Evolutionary conservation across 2,888 invertebrate genomes (phyloP).

Genomic region (Alloplasta piceator): DNA sequence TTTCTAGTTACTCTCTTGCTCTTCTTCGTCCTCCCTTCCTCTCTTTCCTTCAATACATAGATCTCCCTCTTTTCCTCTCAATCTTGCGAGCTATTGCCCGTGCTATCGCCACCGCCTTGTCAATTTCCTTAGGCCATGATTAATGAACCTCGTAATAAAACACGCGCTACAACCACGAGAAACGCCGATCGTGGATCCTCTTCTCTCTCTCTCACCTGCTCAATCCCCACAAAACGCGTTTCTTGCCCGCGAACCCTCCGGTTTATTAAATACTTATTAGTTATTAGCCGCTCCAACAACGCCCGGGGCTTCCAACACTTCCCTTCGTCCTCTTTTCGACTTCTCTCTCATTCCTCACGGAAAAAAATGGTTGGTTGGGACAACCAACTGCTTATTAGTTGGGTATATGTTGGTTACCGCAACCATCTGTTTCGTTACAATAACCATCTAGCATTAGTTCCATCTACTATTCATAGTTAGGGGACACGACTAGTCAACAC

Average conservation of each 20-base stretch:
- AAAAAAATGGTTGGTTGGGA: too few relatives aligned
- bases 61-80: conserved; percentile 24
- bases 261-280: conserved; percentile 75
- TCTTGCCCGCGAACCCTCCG: conserved; percentile 56
- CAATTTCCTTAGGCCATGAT: conserved; percentile 76
- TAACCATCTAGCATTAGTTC: too few relatives aligned
- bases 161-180: conserved; percentile 70
- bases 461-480: too few relatives aligned
- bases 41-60: too few relatives aligned
- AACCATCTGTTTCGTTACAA: too few relatives aligned
- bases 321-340: neutral
- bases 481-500: too few relatives aligned
- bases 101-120: conserved; percentile 67
- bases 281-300: conserved; percentile 66
- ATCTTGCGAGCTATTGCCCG: conserved; percentile 26
- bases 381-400: too few relatives aligned
- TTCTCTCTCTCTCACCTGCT: too few relatives aligned
- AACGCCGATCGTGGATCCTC: neutral
- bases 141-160: conserved; percentile 76
- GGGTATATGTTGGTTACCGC: too few relatives aligned
- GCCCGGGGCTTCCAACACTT: conserved; percentile 40
- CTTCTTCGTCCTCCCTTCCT: neutral
- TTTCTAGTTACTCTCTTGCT: neutral
- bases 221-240: neutral
- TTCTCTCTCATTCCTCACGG: too few relatives aligned